Conservation (phyloP, 2,797 vertebrate species). For the Morelia viridis region DNA sequence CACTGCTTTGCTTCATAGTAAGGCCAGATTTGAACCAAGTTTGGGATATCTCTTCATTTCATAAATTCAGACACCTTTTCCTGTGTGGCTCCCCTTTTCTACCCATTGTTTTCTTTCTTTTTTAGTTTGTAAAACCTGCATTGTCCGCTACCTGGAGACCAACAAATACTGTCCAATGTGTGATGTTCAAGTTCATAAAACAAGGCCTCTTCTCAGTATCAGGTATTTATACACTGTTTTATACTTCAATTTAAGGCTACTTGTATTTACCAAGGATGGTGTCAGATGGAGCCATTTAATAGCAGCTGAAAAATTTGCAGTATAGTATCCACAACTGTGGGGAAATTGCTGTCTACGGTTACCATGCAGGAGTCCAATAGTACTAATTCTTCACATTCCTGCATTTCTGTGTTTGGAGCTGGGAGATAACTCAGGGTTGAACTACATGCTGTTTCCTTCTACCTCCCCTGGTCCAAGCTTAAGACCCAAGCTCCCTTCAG, state of each 20-base stretch:
- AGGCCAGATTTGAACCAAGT: not conserved
- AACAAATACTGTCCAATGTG: slow-evolving; percentile 96
- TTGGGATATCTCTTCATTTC: not conserved
- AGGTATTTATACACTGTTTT: slow-evolving; percentile 68
- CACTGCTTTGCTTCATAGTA: not conserved
- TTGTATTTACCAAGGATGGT: not conserved
- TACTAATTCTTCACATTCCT: not conserved
- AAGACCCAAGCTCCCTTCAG: not conserved
- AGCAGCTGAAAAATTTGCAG: not conserved
- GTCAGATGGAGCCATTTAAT: not conserved
- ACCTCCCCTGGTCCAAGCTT: not conserved
- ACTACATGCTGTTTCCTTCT: too few relatives aligned
- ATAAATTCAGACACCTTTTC: not conserved
- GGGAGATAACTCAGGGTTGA: not conserved
- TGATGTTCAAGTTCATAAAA: slow-evolving; percentile 92
- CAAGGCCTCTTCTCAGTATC: slow-evolving; percentile 91
- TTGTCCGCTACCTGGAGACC: slow-evolving; percentile 91
- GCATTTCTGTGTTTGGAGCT: not conserved
- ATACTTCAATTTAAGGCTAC: not conserved
- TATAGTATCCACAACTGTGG: not conserved
- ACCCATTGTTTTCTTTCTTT: slow-evolving; percentile 11
- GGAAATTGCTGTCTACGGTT: not conserved
- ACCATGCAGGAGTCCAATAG: too few relatives aligned
- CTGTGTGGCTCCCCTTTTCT: not conserved
- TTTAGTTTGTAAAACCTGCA: slow-evolving; percentile 92